Evolutionary conservation across 2,888 invertebrate genomes (phyloP).

Genomic region (Osedax fenrisi): DNA sequence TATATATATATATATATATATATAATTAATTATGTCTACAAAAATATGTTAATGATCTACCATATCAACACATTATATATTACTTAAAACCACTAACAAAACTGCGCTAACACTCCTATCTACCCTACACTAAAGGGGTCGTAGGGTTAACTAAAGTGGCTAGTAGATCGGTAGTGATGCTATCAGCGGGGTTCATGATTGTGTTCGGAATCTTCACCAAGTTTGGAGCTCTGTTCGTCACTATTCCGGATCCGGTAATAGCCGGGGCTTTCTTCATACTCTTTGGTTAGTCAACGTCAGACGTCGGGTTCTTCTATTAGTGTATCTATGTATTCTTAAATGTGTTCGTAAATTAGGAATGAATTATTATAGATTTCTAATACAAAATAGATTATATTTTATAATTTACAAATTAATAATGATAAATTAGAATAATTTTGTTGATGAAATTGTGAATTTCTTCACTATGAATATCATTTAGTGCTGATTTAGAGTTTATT

Average conservation of each 20-base stretch:
- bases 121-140: no score
- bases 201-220: slow-evolving; percentile 51
- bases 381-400: no score
- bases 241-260: slow-evolving; percentile 53
- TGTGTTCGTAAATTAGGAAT: not conserved
- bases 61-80: no score
- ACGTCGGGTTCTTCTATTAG: no score
- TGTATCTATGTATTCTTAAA: not conserved
- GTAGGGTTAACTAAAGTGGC: slow-evolving; percentile 41
- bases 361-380: no score
- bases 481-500: no score
- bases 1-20: not conserved
- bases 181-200: slow-evolving; percentile 50
- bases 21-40: not conserved
- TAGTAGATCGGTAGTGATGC: slow-evolving; percentile 50
- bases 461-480: no score
- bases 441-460: no score
- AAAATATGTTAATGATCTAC: not conserved
- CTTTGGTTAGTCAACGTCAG: slow-evolving; percentile 53
- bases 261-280: slow-evolving; percentile 47
- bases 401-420: no score
- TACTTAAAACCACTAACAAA: no score
- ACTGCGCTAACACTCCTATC: no score
- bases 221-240: slow-evolving; percentile 52
- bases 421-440: no score